Evolutionary conservation across 1,140 invertebrate genomes (phyloP), one percentile per base, ranked within the genome.

Genomic region (Chrysopa pallens): DNA sequence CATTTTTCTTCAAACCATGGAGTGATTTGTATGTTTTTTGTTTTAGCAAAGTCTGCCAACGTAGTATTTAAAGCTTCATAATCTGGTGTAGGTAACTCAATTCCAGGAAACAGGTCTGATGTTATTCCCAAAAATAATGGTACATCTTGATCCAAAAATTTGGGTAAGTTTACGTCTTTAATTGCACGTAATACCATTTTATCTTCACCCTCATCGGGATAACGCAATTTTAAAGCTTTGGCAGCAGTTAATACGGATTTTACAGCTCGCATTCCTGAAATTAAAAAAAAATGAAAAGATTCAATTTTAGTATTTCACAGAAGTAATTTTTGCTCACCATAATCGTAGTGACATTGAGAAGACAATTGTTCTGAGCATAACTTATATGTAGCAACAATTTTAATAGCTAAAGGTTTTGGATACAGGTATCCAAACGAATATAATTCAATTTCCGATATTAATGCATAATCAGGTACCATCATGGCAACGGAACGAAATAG

Each of bases 391-490:
- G 89, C 86, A 2, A 95, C 90, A 51, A 96, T 95, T 68, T 97
- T 97, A 0, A 93, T 73, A 0, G 90, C 84, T 14, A 96, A 63
- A 1, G 87, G 78, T 46, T 88, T 76, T 3, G 90, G 90, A 38
- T 80, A 79, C 8, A 89, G 68, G 56, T 94, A 97, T 11, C 92
- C 92, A 59, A 78, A 90, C 0, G 91, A 92, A 52, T 93, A 94
- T 0, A 96, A 58, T 38, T 85, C 84, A 46, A 94, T 94, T 66
- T 96, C 91, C 0, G 90, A 85, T 54, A 96, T 96, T 8, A 95
- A 59, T 7, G 86, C 85, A 61, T 94, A 94, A 63, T 96, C 90
- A 1, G 92, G 92, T 14, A 95, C 89, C 90, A 95, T 95, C 92
- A 97, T 97, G 23, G 91, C 90, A 11, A 97, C 90, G 2, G 90